Evolutionary conservation across 2,888 invertebrate genomes (phyloP).

Genomic region (Chelonus formosanus): DNA sequence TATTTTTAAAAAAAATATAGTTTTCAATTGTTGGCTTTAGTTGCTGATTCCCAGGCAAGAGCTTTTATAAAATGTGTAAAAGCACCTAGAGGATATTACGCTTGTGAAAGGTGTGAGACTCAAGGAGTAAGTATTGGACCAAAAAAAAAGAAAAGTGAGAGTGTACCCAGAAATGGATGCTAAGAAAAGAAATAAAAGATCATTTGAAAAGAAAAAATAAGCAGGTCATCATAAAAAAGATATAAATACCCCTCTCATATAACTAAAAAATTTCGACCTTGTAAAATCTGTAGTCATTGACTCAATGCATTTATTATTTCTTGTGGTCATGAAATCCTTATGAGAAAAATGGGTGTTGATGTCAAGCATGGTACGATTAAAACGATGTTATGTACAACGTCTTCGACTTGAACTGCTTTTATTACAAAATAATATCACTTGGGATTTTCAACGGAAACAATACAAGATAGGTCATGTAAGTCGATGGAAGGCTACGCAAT

Average conservation of each 20-base stretch:
- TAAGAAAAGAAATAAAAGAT: constrained; percentile 32
- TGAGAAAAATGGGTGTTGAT: constrained; percentile 8
- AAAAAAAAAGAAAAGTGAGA: background rate
- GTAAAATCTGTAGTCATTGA: constrained; percentile 35
- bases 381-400: too few relatives aligned
- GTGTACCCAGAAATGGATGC: constrained; percentile 29
- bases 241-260: constrained; percentile 30
- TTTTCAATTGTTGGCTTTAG: background rate
- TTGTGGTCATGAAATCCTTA: constrained; percentile 24
- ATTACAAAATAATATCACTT: too few relatives aligned
- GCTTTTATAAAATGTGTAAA: constrained; percentile 23
- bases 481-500: too few relatives aligned
- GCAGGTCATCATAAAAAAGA: constrained; percentile 35
- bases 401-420: too few relatives aligned
- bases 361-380: too few relatives aligned
- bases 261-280: constrained; percentile 38
- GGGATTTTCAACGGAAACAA: too few relatives aligned
- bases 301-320: constrained; percentile 40
- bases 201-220: constrained; percentile 36
- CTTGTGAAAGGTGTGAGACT: constrained; percentile 23
- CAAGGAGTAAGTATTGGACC: background rate
- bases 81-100: constrained; percentile 15
- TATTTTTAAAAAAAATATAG: background rate
- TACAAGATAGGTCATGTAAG: too few relatives aligned
- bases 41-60: constrained; percentile 17